Evolutionary conservation across 2,888 invertebrate species (phyloP).

Genomic region (Rhyacophila evoluta): DNA sequence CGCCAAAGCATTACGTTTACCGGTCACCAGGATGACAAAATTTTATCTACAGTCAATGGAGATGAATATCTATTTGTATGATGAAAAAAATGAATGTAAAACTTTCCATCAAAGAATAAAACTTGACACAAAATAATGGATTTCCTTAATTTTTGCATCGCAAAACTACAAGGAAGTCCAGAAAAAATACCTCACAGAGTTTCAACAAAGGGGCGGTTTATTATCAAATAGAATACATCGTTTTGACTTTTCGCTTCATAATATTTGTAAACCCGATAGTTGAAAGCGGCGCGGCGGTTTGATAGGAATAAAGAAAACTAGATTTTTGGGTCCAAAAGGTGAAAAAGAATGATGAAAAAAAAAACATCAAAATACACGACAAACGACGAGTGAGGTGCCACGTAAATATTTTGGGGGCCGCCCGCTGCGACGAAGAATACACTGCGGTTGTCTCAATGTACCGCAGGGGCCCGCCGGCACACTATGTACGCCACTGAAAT

Average conservation of each 20-base stretch:
- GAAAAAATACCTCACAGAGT: slow-evolving; percentile 27
- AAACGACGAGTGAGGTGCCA: slow-evolving; percentile 54
- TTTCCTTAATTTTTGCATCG: neutral
- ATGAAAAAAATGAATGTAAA: too few species aligned
- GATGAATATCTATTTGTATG: too few species aligned
- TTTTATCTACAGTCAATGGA: too few species aligned
- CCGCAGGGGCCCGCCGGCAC: neutral
- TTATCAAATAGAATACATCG: slow-evolving; percentile 49
- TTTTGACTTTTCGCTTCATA: slow-evolving; percentile 54
- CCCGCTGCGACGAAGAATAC: slow-evolving; percentile 44
- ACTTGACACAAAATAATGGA: too few species aligned
- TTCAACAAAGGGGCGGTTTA: slow-evolving; percentile 49
- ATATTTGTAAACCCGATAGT: slow-evolving; percentile 53
- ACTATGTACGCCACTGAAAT: neutral
- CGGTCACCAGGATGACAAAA: too few species aligned
- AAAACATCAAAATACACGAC: slow-evolving; percentile 49
- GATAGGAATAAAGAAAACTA: slow-evolving; percentile 26
- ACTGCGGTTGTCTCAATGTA: neutral
- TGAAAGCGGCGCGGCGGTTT: slow-evolving; percentile 39
- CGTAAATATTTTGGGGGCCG: slow-evolving; percentile 53
- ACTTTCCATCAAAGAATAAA: too few species aligned
- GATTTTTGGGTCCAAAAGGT: slow-evolving; percentile 11
- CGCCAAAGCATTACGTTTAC: too few species aligned
- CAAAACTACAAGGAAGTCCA: neutral
- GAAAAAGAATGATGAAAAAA: slow-evolving; percentile 34